These are phyloP conservation scores for Tringa solitaria DNA, from an alignment of 2,113 vertebrate species.

Conservation along the genomic window DNA sequence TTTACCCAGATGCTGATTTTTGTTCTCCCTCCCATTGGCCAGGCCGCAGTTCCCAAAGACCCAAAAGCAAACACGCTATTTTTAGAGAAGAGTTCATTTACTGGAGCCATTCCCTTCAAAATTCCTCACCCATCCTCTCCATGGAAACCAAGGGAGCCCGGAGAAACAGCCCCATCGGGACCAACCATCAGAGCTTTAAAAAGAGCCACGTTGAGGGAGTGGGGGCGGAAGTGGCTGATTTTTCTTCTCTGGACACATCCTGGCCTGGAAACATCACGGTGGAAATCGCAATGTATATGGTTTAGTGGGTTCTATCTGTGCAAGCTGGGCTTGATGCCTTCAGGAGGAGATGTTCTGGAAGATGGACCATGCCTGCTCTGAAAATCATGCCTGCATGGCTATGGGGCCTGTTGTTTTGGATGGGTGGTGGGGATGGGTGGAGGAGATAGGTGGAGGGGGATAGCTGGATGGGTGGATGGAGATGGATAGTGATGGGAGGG, in stretches of 20 bases:
- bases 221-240: not conserved
- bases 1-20: slow-evolving; percentile 49
- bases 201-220: not conserved
- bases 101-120: slow-evolving; percentile 79
- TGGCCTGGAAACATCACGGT: not conserved
- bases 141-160: slow-evolving; percentile 58
- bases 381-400: not conserved
- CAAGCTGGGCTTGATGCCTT: not conserved
- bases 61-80: slow-evolving; percentile 70
- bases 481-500: not conserved
- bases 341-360: not conserved
- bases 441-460: not conserved
- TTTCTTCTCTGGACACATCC: not conserved
- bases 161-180: slow-evolving; percentile 53
- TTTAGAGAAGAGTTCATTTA: slow-evolving; percentile 69
- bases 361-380: not conserved
- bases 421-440: not conserved
- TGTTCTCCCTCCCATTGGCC: slow-evolving; percentile 4
- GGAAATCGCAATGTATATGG: accelerated
- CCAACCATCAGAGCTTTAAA: slow-evolving; percentile 44
- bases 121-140: slow-evolving; percentile 76
- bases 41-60: slow-evolving; percentile 67
- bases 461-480: not conserved
- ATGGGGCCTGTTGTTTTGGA: not conserved
- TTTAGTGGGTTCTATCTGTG: not conserved